These are phyloP conservation scores for Lasioglossum pauxillum DNA, from an alignment of 2,888 invertebrate species.

Conservation along the genomic window DNA sequence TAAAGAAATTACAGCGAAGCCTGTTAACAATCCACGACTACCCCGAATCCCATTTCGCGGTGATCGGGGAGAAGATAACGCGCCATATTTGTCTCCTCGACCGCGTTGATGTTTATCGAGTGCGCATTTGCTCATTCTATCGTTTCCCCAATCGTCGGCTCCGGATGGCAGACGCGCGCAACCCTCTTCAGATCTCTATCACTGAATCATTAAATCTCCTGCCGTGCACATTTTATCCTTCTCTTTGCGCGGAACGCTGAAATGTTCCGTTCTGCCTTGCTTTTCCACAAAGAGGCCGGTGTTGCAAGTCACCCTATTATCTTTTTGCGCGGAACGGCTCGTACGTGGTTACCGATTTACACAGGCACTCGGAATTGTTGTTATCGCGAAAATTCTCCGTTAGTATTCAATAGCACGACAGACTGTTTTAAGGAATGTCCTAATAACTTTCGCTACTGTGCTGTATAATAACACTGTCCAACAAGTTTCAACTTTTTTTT, in stretches of 20 bases:
- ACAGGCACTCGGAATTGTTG: background rate
- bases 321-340: background rate
- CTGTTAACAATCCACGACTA: slow-evolving; percentile 1
- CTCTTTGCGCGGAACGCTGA: background rate
- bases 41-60: background rate
- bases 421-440: too few species aligned
- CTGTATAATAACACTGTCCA: too few species aligned
- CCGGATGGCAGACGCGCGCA: background rate
- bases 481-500: too few species aligned
- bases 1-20: background rate
- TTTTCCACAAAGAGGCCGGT: background rate
- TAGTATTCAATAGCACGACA: too few species aligned
- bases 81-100: slow-evolving; percentile 44
- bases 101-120: slow-evolving; percentile 45
- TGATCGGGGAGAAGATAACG: slow-evolving; percentile 34
- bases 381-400: too few species aligned
- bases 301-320: background rate
- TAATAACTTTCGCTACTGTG: too few species aligned
- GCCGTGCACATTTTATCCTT: background rate
- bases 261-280: background rate
- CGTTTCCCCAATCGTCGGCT: slow-evolving; percentile 24
- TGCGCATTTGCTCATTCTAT: slow-evolving; percentile 21
- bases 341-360: background rate
- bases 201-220: slow-evolving; percentile 16
- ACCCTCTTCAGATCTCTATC: slow-evolving; percentile 2